phyloP scores from a whole-genome alignment of 2,113 vertebrate genomes.

The Sterna hirundo region DNA sequence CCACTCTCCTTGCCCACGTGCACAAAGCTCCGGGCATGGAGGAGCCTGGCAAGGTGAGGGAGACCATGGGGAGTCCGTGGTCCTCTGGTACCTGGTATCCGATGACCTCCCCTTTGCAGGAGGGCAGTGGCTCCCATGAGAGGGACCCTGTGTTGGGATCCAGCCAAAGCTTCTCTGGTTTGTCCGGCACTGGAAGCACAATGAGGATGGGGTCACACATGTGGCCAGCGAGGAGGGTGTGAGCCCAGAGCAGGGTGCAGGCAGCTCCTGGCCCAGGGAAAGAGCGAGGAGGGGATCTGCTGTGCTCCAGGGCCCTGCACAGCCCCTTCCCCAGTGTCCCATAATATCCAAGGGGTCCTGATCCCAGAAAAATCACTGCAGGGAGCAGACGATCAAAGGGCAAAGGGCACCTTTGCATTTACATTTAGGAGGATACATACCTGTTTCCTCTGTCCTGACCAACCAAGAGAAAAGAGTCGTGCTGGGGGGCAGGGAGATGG shows the following conservation, averaged over 20 bases:
- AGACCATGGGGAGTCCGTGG: rapidly evolving
- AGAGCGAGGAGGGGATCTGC: neutral
- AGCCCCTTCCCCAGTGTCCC: neutral
- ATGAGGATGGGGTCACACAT: rapidly evolving
- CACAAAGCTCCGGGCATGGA: neutral
- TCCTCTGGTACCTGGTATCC: slow-evolving; percentile 15
- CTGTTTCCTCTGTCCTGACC: neutral
- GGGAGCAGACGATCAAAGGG: neutral
- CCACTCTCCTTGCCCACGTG: neutral
- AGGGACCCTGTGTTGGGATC: neutral
- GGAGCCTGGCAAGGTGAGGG: neutral
- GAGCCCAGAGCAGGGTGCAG: neutral
- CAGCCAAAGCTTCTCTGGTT: neutral
- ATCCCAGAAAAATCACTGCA: neutral
- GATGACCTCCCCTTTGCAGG: neutral
- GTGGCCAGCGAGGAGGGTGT: too few species aligned
- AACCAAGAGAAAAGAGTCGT: neutral
- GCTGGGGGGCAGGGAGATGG: neutral
- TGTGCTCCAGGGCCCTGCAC: neutral
- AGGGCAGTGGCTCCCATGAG: neutral
- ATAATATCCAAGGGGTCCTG: neutral
- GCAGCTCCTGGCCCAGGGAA: neutral
- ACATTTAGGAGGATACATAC: neutral
- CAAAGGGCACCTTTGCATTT: neutral
- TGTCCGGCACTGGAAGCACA: neutral